These are phyloP conservation scores for Chalcis sispes DNA, from an alignment of 2,888 invertebrate genomes.

Conservation along the genomic window DNA sequence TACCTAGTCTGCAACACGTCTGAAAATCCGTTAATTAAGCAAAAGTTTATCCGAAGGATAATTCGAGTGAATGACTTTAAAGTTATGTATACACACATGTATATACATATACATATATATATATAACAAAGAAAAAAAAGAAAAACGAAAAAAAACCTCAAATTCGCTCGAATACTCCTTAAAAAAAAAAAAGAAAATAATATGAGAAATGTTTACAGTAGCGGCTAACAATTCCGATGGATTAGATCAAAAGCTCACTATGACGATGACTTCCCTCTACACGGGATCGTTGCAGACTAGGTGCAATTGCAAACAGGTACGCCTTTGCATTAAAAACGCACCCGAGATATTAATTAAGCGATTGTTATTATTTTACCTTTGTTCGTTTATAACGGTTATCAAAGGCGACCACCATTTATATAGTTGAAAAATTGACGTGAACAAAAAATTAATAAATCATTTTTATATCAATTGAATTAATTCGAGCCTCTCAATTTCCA, in stretches of 20 bases:
- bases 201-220: slow-evolving; percentile 61
- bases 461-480: too few relatives aligned
- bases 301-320: slow-evolving; percentile 60
- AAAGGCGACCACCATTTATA: too few relatives aligned
- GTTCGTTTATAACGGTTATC: not conserved
- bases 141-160: too few relatives aligned
- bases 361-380: not conserved
- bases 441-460: too few relatives aligned
- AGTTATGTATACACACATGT: not conserved
- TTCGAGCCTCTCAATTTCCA: too few relatives aligned
- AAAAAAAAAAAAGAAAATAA: slow-evolving; percentile 42
- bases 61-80: slow-evolving; percentile 9
- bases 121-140: too few relatives aligned
- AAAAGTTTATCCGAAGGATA: slow-evolving; percentile 10
- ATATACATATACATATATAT: too few relatives aligned
- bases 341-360: not conserved
- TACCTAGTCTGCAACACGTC: slow-evolving; percentile 42
- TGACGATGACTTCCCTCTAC: slow-evolving; percentile 60
- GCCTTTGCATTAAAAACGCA: slow-evolving; percentile 29
- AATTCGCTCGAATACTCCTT: slow-evolving; percentile 36
- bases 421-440: too few relatives aligned
- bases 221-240: slow-evolving; percentile 59
- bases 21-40: slow-evolving; percentile 5
- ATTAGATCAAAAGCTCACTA: slow-evolving; percentile 60
- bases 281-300: slow-evolving; percentile 61